phyloP scores from a whole-genome alignment of 2,888 invertebrate species.

The Epistrophella euchroma region DNA sequence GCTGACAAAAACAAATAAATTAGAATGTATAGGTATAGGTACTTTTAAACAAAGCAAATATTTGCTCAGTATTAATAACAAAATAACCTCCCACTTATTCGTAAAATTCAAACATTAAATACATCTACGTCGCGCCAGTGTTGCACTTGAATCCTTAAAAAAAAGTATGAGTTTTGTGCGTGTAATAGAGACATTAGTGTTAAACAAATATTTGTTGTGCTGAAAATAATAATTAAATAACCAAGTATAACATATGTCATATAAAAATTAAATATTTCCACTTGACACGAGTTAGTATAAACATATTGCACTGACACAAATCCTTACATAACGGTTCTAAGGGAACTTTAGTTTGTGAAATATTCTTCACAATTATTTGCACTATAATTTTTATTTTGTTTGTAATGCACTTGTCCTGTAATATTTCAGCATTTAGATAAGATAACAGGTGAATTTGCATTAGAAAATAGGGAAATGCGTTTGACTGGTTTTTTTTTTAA shows the following conservation, averaged over 20 bases:
- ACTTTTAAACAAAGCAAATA: background rate
- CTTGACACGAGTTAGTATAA: constrained; percentile 58
- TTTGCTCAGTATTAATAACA: background rate
- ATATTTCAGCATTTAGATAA: constrained; percentile 61
- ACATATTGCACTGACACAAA: background rate
- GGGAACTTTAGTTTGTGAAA: constrained; percentile 48
- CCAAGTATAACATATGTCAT: constrained; percentile 67
- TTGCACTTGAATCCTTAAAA: constrained; percentile 14
- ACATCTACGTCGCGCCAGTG: background rate
- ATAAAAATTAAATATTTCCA: constrained; percentile 31
- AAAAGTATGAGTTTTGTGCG: constrained; percentile 38
- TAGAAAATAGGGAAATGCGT: background rate
- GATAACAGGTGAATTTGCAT: constrained; percentile 50
- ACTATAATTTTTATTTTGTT: constrained; percentile 67
- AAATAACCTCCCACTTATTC: background rate
- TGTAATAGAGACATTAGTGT: constrained; percentile 49
- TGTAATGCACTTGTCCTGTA: constrained; percentile 70
- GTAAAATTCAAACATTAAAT: background rate
- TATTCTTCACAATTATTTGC: constrained; percentile 62
- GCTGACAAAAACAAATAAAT: background rate
- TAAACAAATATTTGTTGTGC: constrained; percentile 54
- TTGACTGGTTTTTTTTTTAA: background rate
- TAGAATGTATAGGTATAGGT: background rate
- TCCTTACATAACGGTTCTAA: constrained; percentile 5
- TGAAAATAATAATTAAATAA: constrained; percentile 32